Percentiles rank a stretch among this genome's conserved stretches.
These are phyloP conservation scores for Amniataba percoides DNA, from an alignment of 2,797 vertebrate genomes.

Conservation along the genomic window DNA sequence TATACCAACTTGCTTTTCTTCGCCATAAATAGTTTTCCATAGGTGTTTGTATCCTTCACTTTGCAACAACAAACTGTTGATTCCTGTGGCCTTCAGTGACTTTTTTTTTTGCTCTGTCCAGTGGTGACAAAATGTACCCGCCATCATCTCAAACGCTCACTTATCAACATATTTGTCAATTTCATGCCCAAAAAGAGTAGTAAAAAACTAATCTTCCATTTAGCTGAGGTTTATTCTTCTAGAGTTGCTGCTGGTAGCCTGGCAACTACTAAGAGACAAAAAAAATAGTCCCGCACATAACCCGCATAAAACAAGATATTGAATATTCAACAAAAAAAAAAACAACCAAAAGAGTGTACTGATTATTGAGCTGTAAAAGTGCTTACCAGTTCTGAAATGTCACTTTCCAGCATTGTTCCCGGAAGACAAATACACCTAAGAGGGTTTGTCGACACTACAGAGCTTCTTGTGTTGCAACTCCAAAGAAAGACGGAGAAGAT, in stretches of 20 bases:
- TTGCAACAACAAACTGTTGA: too few relatives aligned
- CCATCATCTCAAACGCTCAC: not conserved
- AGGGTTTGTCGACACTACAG: not conserved
- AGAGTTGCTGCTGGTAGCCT: not conserved
- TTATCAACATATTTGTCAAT: too few relatives aligned
- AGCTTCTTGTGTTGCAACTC: slow-evolving; percentile 9
- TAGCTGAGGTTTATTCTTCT: not conserved
- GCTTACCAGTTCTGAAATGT: not conserved
- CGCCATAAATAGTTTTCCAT: too few relatives aligned
- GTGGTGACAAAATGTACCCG: not conserved
- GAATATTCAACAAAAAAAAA: not conserved
- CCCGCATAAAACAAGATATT: not conserved
- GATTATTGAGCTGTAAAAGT: not conserved
- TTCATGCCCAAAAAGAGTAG: not conserved
- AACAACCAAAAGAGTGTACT: not conserved
- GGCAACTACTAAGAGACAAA: not conserved
- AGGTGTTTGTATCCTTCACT: too few relatives aligned
- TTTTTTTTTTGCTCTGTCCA: not conserved
- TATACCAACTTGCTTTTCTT: not conserved
- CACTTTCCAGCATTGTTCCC: not conserved
- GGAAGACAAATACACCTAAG: slow-evolving; percentile 13
- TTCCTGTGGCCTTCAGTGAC: too few relatives aligned
- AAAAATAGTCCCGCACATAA: not conserved
- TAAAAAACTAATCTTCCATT: not conserved
- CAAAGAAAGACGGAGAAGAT: not conserved